Evolutionary conservation across 2,888 invertebrate genomes (phyloP).

Genomic region (Conomelus anceps): DNA sequence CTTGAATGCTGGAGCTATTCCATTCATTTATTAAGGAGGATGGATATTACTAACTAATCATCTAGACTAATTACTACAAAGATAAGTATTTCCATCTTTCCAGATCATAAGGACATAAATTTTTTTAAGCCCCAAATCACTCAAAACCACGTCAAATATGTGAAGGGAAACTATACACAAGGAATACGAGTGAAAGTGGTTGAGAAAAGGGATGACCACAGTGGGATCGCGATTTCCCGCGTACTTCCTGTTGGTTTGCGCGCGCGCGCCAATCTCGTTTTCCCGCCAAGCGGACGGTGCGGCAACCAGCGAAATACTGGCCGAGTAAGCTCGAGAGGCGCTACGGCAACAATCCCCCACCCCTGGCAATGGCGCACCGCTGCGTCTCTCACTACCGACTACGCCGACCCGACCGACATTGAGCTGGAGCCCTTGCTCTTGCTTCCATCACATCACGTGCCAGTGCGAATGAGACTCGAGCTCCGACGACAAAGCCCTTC

Average conservation of each 20-base stretch:
- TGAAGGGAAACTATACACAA: no score
- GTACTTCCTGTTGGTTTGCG: not conserved
- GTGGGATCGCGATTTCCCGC: not conserved
- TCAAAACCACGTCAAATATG: no score
- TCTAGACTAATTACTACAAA: not conserved
- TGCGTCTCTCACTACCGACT: no score
- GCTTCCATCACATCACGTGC: not conserved
- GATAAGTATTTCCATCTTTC: not conserved
- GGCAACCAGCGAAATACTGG: not conserved
- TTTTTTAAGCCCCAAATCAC: no score
- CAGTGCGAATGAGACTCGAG: not conserved
- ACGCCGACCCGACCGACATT: no score
- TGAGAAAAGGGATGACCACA: not conserved
- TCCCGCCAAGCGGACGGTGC: not conserved
- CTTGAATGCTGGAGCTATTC: not conserved
- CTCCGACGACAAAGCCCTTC: not conserved
- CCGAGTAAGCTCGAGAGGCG: not conserved
- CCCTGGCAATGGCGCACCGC: not conserved
- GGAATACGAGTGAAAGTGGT: not conserved
- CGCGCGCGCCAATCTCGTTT: not conserved
- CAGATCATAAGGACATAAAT: not conserved
- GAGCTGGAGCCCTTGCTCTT: no score
- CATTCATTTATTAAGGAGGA: not conserved
- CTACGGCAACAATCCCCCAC: not conserved
- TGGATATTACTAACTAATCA: not conserved